Evolutionary conservation across 92 coral and sea anemone genomes (phyloP), one percentile per base, ranked within the genome.

Genomic region (Diadumene lineata): DNA sequence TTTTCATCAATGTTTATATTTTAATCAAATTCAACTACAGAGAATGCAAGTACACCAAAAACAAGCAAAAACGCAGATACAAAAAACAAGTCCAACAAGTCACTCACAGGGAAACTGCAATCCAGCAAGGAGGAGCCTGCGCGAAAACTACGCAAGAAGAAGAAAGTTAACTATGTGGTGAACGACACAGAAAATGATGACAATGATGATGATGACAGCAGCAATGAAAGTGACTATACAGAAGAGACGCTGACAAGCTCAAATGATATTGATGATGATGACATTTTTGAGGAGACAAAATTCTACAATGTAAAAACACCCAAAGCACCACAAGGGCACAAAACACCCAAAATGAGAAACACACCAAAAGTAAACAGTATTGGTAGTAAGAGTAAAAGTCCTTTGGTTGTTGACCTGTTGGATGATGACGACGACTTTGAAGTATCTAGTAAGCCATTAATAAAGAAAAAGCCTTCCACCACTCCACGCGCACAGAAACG

Each of bases 381-480:
- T 27, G 64, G 73, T 19, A 80, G 34, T 50, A 74, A 74, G 23
- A 68, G 29, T 26, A 78, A n/a, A 34, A 70, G 72, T 10, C n/a
- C 62, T 18, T 69, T 84, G 7, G 81, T 72, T 60, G 61, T 81
- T 17, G 85, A 81, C 16, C 34, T 80, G 43, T 16, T 86, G 66
- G 91, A 84, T 76, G 87, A 84, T 64, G 92, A 82, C 29, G 84
- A 84, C 34, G 93, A 84, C 44, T 76, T 83, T 82, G 96, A 75
- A 56, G 81, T 84, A 3, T 46, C 86, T 0, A 75, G 80, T 50
- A 77, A 74, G 60, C 84, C 90, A 3, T 58, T 82, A 29, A 72
- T 44, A 25, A 74, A 75, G 23, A 74, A 76, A 69, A 43, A 60
- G 27, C 56, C 77, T 10, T 78, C 88, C 1, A 62, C 48, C 24